Conservation (phyloP, 1,140 invertebrate genomes). For the Papilio helenus region DNA sequence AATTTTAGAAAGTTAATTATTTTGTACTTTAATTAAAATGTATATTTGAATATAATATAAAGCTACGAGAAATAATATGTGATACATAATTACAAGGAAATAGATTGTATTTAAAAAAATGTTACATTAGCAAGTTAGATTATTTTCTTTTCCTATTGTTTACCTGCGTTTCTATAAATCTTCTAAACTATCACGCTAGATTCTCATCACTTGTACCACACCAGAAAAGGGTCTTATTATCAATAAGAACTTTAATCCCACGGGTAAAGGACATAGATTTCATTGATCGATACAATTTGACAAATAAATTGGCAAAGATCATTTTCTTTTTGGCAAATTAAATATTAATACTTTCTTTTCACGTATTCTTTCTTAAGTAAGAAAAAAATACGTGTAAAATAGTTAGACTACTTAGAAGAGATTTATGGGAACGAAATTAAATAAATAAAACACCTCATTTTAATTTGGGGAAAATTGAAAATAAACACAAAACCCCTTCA, state of each 20-base stretch:
- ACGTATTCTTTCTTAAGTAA: neutral
- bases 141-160: too few relatives aligned
- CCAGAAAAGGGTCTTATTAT: conserved; percentile 80
- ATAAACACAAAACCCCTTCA: neutral
- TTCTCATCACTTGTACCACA: conserved; percentile 43
- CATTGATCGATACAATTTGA: conserved; percentile 82
- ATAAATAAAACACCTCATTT: neutral
- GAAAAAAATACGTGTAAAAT: too few relatives aligned
- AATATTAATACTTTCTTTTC: neutral
- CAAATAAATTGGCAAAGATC: conserved; percentile 47
- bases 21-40: too few relatives aligned
- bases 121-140: too few relatives aligned
- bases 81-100: too few relatives aligned
- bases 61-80: too few relatives aligned
- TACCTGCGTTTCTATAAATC: too few relatives aligned
- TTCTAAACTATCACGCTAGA: neutral
- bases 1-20: too few relatives aligned
- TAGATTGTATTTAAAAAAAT: too few relatives aligned
- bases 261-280: conserved; percentile 74
- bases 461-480: too few relatives aligned
- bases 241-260: conserved; percentile 83
- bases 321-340: neutral
- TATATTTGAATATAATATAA: too few relatives aligned
- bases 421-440: neutral
- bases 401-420: too few relatives aligned